A percentile compares a stretch with the other conserved stretches of the same genome.
These are phyloP conservation scores for Mungos mungo DNA, from an alignment of 2,113 vertebrate genomes.

Conservation along the genomic window DNA sequence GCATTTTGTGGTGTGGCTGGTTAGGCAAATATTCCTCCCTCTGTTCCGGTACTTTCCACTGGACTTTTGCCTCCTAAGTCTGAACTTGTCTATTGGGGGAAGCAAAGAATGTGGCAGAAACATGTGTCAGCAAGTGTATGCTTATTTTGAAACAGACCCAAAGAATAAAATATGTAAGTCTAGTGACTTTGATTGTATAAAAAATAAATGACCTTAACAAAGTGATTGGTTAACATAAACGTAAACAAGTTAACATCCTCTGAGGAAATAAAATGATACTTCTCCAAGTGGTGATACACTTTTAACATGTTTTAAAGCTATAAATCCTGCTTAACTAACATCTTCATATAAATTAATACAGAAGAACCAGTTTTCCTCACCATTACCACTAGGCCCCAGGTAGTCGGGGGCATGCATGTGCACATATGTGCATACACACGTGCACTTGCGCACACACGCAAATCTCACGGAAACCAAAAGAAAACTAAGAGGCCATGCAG, in stretches of 20 bases:
- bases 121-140: slow-evolving; percentile 27
- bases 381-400: background rate
- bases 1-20: slow-evolving; percentile 64
- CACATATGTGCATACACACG: background rate
- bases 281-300: background rate
- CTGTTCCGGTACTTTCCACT: slow-evolving; percentile 66
- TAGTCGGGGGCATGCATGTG: background rate
- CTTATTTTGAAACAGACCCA: slow-evolving; percentile 36
- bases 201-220: slow-evolving; percentile 18
- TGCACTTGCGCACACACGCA: background rate
- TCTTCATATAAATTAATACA: background rate
- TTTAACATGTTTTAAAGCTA: background rate
- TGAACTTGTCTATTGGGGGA: slow-evolving; percentile 66
- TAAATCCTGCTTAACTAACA: background rate
- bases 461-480: background rate
- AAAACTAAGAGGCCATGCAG: background rate
- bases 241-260: background rate
- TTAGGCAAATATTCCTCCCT: slow-evolving; percentile 68
- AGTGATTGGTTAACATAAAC: background rate
- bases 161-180: background rate
- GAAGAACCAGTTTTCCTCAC: background rate
- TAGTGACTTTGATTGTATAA: background rate
- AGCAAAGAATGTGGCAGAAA: slow-evolving; percentile 63
- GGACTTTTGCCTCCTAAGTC: slow-evolving; percentile 74
- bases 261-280: background rate